Conservation (phyloP, 2,888 invertebrate genomes). For the Pachymerium ferrugineum region DNA sequence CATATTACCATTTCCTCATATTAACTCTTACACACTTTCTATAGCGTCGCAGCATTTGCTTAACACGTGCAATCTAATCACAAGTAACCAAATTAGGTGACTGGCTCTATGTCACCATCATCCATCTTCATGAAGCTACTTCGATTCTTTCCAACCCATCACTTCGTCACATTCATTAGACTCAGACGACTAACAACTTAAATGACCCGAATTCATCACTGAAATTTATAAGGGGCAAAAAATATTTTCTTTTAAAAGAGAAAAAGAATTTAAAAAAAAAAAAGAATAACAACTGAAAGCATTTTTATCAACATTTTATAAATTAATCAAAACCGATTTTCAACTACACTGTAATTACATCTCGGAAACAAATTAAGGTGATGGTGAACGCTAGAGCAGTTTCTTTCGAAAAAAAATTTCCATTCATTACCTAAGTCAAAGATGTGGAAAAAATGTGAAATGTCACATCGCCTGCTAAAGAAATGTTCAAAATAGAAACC, state of each 20-base stretch:
- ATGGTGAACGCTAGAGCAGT: too few relatives aligned
- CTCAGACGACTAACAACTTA: conserved; percentile 5
- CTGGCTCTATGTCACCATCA: neutral
- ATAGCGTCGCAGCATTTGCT: neutral
- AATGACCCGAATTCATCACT: conserved; percentile 1
- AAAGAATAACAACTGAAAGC: too few relatives aligned
- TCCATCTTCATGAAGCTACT: conserved; percentile 18
- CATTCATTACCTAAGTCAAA: too few relatives aligned
- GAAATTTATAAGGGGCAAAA: too few relatives aligned
- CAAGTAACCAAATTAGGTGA: conserved; percentile 18
- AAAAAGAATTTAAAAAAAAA: neutral
- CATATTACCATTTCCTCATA: neutral
- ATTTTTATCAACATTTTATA: too few relatives aligned
- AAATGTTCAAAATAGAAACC: too few relatives aligned
- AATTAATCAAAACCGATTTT: too few relatives aligned
- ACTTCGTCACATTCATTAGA: conserved; percentile 18
- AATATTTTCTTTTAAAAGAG: neutral
- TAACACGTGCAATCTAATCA: conserved; percentile 11
- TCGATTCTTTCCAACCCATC: conserved; percentile 18
- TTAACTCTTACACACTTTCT: neutral
- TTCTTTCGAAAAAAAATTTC: too few relatives aligned
- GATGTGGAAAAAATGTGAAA: too few relatives aligned
- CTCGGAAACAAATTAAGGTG: too few relatives aligned
- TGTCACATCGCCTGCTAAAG: too few relatives aligned
- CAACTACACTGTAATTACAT: too few relatives aligned